Evolutionary conservation across 1,140 invertebrate genomes (phyloP).

Genomic region (Carposina sasakii): DNA sequence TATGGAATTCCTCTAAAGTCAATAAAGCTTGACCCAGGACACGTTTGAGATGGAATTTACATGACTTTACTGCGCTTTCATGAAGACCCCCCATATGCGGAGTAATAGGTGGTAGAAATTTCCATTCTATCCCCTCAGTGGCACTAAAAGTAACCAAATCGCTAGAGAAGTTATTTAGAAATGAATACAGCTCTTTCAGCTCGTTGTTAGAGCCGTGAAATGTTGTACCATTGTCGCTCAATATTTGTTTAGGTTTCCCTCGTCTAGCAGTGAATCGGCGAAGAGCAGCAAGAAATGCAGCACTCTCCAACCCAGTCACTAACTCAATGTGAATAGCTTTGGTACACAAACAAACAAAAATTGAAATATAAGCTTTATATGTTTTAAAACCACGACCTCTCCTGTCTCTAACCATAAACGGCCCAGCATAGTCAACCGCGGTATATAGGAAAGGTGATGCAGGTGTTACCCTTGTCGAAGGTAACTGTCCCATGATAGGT

Average conservation of each 20-base stretch:
- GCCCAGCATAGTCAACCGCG: not conserved
- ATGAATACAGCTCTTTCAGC: not conserved
- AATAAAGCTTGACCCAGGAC: not conserved
- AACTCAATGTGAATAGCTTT: not conserved
- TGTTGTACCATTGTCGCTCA: conserved; percentile 1
- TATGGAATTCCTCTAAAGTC: conserved; percentile 1
- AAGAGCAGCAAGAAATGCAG: not conserved
- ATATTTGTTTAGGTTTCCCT: not conserved
- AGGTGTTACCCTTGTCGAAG: not conserved
- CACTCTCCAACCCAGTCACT: not conserved
- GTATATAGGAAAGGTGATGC: not conserved
- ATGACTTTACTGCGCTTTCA: conserved; percentile 2
- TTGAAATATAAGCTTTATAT: not conserved
- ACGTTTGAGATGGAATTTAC: conserved; percentile 6
- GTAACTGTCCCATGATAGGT: conserved; percentile 1
- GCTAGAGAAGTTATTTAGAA: not conserved
- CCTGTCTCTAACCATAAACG: not conserved
- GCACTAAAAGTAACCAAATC: not conserved
- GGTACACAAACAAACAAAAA: not conserved
- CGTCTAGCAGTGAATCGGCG: not conserved
- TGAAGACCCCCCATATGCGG: not conserved
- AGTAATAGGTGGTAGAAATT: not conserved
- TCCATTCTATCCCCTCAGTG: not conserved
- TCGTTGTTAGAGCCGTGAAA: not conserved
- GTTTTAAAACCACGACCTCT: not conserved